Evolutionary conservation across 2,113 vertebrate species (phyloP).

Genomic region (Acrocephalus arundinaceus): DNA sequence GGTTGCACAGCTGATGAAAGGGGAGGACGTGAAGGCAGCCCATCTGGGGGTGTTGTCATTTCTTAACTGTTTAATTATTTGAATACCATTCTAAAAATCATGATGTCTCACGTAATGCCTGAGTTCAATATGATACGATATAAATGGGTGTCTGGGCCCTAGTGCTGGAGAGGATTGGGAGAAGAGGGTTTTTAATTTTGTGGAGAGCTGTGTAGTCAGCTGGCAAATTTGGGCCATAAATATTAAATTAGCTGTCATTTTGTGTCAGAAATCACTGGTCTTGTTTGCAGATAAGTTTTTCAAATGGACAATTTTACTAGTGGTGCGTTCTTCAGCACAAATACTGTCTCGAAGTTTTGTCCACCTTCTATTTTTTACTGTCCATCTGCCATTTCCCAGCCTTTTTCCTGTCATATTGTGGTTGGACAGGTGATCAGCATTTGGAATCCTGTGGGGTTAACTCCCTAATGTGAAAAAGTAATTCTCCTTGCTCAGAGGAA

Average conservation of each 20-base stretch:
- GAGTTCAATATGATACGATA: background rate
- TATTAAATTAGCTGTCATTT: conserved; percentile 45
- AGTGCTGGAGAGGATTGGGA: background rate
- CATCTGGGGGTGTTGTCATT: background rate
- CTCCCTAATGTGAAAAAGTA: background rate
- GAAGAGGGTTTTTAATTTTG: conserved; percentile 40
- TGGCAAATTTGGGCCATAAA: conserved; percentile 55
- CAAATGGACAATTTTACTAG: background rate
- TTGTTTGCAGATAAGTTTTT: conserved; percentile 32
- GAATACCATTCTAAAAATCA: background rate
- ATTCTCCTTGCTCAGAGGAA: background rate
- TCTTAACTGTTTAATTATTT: conserved; percentile 1
- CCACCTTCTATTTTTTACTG: background rate
- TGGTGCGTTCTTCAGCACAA: background rate
- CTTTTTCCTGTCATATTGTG: background rate
- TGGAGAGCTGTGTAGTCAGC: conserved; percentile 34
- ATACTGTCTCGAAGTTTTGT: background rate
- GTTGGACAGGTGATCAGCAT: background rate
- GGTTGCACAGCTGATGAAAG: background rate
- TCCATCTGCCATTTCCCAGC: background rate
- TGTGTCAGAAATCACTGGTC: background rate
- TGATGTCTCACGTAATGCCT: background rate
- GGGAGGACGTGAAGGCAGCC: background rate
- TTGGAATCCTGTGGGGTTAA: background rate
- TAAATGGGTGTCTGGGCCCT: background rate